Evolutionary conservation across 2,888 invertebrate genomes (phyloP), one percentile per base, ranked within the genome.

Genomic region (Ariolimax columbianus): DNA sequence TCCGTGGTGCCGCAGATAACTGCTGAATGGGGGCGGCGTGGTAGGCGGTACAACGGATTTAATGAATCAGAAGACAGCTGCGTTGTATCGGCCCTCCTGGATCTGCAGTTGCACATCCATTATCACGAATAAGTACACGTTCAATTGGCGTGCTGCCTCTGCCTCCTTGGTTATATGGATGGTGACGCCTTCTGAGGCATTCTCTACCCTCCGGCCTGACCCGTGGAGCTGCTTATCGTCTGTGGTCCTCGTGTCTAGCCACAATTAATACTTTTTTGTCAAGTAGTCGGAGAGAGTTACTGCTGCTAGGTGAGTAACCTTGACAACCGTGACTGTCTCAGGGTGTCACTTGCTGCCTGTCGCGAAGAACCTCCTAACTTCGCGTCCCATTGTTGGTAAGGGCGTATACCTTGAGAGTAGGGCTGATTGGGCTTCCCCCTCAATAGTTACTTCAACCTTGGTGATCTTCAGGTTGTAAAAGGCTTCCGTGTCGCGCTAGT

Each of bases 171-270:
- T 26, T 6, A 77, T 38, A 47, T 77, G 77, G 17, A 77, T 0
- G n/a, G 47, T 38, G 17, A 77, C 30, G 4, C 77, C 77, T 23
- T 77, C 77, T 9, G 17, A 36, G 23, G n/a, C 77, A 9, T 77
- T 77, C 51, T 77, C 77, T 4, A 77, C 47, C 38, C 73, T n/a
- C n/a, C 73, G 7, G n/a, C 73, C 40, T 26, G 4, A 14, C 11
- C 73, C 73, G 73, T 26, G 77, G 23, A 47, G 77, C 19, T 47
- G 47, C 0, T 51, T 51, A 23, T 77, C 47, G 55, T 77, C 66
- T 33, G 11, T 33, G 7, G 33, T 66, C 30, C 66, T 7, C 33
- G 33, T 7, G 30, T 66, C 33, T 9, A 66, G 66, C 66, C 66
- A 66, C 55, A 55, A 23, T 23, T 14, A 14, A 23, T 55, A 55